Evolutionary conservation across 2,113 vertebrate species (phyloP), one percentile per base, ranked within the genome.

Genomic region (Heteronetta atricapilla): DNA sequence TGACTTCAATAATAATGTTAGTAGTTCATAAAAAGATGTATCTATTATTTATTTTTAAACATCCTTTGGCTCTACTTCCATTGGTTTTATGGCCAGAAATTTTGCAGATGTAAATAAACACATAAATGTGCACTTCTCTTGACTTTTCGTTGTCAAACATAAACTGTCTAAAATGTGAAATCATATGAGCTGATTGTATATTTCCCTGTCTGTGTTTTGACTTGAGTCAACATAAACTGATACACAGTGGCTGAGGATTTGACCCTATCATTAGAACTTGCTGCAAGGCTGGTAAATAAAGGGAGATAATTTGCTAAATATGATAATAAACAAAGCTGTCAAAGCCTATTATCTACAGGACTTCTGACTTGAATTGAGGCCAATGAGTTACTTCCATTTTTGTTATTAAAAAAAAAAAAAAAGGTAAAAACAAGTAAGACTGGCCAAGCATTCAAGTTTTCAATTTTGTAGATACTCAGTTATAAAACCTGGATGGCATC

Each of bases 401-500:
- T 63, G 16, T 86, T 88, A 75, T 42, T 52, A 3, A 25, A 4
- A 25, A 22, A 6, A 58, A 72, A 29, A 18, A 22, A 16, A 63
- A 22, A 6, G 2, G 7, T 8, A 53, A 67, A 93, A 94, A 87
- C 36, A 89, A 94, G 42, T 70, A 44, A 88, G 77, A 66, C n/a
- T 34, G 50, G 77, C 55, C 81, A 93, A 94, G 86, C 78, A 92
- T 94, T 86, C 74, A 46, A 28, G 46, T 92, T 95, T 94, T 84
- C 81, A 79, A 67, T 91, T 96, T 90, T 18, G 48, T 55, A 94
- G 74, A 87, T 86, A 90, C 53, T 91, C n/a, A 62, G 74, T 70
- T 90, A 76, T 85, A 91, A 96, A 96, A 89, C 59, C 67, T 95
- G 94, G 95, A 89, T 59, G 74, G 66, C 80, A 79, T 93, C 88